phyloP scores from a whole-genome alignment of 2,888 invertebrate species.

The Plusia festucae region DNA sequence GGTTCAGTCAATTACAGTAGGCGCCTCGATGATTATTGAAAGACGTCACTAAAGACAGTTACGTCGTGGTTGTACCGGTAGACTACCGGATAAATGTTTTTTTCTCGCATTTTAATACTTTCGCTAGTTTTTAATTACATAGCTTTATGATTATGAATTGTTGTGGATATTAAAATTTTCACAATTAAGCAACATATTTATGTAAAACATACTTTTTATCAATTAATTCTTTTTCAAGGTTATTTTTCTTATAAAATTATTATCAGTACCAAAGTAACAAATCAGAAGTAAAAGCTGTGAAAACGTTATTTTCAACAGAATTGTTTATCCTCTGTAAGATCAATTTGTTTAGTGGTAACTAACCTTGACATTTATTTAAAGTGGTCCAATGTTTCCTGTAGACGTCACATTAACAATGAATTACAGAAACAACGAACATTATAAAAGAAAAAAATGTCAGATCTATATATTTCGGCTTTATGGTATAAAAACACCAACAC shows the following conservation, averaged over 20 bases:
- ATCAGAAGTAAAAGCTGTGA: background rate
- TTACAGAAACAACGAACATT: background rate
- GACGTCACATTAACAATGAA: background rate
- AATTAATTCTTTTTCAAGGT: too few species aligned
- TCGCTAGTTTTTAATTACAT: background rate
- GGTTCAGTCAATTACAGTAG: background rate
- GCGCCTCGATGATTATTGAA: background rate
- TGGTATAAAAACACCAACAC: background rate
- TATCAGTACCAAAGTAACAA: too few species aligned
- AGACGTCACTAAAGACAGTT: background rate
- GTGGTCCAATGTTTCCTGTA: background rate
- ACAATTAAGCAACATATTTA: too few species aligned
- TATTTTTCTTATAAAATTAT: too few species aligned
- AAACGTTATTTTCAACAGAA: background rate
- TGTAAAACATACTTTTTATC: too few species aligned
- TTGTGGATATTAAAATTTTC: background rate
- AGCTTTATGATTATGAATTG: background rate
- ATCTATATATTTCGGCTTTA: background rate
- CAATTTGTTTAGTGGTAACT: background rate
- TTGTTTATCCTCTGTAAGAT: background rate
- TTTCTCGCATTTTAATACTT: background rate
- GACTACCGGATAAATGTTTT: background rate
- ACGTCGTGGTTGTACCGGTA: background rate
- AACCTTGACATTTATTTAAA: conserved; percentile 2
- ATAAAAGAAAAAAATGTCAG: background rate